Conservation (phyloP, 1,140 invertebrate genomes). For the Drosophila elegans region DNA sequence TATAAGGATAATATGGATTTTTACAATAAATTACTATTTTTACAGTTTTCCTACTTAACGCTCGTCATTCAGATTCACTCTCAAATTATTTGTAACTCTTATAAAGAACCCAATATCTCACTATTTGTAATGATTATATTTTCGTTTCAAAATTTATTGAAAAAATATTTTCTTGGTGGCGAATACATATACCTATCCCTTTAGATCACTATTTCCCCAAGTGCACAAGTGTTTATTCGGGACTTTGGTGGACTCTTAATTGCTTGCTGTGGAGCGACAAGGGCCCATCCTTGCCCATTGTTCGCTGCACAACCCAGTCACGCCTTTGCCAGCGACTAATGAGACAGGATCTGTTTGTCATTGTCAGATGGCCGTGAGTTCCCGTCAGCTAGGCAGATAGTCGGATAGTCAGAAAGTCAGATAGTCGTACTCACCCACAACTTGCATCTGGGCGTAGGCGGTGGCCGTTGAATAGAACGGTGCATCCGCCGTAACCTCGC, state of each 20-base stretch:
- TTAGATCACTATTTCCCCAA: not conserved
- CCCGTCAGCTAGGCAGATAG: not conserved
- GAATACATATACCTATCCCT: too few species aligned
- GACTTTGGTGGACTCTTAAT: conserved; percentile 8
- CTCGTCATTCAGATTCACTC: too few species aligned
- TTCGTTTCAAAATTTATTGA: too few species aligned
- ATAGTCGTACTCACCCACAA: conserved; percentile 89
- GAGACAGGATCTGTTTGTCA: conserved; percentile 27
- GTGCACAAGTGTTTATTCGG: not conserved
- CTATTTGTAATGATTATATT: too few species aligned
- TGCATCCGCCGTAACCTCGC: conserved; percentile 93
- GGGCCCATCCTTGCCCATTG: conserved; percentile 6
- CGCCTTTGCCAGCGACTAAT: conserved; percentile 26
- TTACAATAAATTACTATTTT: too few species aligned
- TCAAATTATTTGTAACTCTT: too few species aligned
- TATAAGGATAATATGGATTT: too few species aligned
- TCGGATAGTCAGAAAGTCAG: not conserved
- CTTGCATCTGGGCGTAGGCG: conserved; percentile 88
- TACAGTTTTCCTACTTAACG: too few species aligned
- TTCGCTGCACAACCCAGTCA: conserved; percentile 12
- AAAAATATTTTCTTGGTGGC: too few species aligned
- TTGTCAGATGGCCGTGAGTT: conserved; percentile 9
- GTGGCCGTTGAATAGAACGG: conserved; percentile 90
- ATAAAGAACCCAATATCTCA: too few species aligned
- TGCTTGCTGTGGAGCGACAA: conserved; percentile 7